These are phyloP conservation scores for Vulpes vulpes DNA, from an alignment of 2,113 vertebrate species.

Conservation along the genomic window DNA sequence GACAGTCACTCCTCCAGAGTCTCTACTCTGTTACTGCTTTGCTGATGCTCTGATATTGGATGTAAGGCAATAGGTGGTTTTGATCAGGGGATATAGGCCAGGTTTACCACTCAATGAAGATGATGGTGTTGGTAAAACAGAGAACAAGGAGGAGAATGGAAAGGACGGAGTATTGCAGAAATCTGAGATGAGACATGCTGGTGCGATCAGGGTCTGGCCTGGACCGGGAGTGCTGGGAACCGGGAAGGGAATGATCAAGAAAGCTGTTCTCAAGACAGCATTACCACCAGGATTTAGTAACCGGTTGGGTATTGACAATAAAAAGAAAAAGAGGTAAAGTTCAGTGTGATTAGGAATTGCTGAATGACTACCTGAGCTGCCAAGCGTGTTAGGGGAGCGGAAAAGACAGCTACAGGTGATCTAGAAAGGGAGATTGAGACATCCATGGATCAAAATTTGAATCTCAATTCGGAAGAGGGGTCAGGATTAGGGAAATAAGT, in stretches of 20 bases:
- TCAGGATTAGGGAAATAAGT: neutral
- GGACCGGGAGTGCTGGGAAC: neutral
- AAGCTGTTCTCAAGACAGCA: neutral
- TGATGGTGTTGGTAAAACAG: neutral
- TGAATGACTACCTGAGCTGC: neutral
- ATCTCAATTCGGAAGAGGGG: neutral
- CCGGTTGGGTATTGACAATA: neutral
- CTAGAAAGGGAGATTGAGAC: neutral
- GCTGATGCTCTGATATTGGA: neutral
- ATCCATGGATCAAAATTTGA: neutral
- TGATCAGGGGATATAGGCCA: neutral
- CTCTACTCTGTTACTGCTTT: neutral
- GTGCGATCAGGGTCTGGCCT: neutral
- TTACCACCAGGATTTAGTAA: neutral
- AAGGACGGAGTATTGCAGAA: neutral
- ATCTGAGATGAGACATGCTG: neutral
- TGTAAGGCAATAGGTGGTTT: neutral
- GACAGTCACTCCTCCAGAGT: fast-evolving
- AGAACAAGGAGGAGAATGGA: neutral
- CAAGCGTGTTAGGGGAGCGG: neutral
- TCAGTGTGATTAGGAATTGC: neutral
- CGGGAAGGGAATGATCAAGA: neutral
- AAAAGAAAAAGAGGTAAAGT: neutral
- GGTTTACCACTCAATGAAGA: neutral
- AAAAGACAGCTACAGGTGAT: neutral